A percentile compares a stretch with the other conserved stretches of the same genome.
These are phyloP conservation scores for Parapsyche elsis DNA, from an alignment of 1,140 invertebrate species.

Conservation along the genomic window DNA sequence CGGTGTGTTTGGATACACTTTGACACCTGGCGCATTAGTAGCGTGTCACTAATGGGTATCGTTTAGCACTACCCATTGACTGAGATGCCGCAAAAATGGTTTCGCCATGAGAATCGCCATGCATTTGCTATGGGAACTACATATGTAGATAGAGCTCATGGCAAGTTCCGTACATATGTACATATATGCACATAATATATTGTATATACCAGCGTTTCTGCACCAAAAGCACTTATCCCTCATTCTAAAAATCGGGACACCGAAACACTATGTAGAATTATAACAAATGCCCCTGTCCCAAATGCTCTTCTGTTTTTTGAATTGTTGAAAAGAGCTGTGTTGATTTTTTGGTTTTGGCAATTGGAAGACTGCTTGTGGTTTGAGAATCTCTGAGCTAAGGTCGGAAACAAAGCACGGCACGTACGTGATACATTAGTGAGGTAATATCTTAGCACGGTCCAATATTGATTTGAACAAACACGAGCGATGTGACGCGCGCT, in stretches of 20 bases:
- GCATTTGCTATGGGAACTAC: background rate
- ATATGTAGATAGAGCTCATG: too few species aligned
- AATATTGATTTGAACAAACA: constrained; percentile 41
- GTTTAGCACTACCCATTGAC: constrained; percentile 28
- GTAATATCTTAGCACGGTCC: constrained; percentile 27
- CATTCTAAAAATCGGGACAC: too few species aligned
- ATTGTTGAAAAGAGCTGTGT: too few species aligned
- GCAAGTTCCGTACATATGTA: too few species aligned
- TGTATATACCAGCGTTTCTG: too few species aligned
- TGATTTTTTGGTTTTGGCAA: too few species aligned
- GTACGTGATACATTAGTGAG: constrained; percentile 33
- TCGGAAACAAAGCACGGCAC: background rate
- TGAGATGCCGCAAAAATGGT: background rate
- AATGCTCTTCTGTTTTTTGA: too few species aligned
- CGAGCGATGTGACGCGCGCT: constrained; percentile 16
- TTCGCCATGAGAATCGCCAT: background rate
- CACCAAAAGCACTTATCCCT: too few species aligned
- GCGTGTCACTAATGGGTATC: constrained; percentile 37
- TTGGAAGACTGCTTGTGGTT: too few species aligned
- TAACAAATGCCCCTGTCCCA: too few species aligned
- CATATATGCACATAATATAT: too few species aligned
- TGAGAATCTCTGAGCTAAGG: background rate
- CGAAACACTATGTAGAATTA: too few species aligned
- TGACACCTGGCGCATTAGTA: constrained; percentile 49
- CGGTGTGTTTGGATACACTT: constrained; percentile 31